These are phyloP conservation scores for Sylvicola cinctus DNA, from an alignment of 2,888 invertebrate species.

Conservation along the genomic window DNA sequence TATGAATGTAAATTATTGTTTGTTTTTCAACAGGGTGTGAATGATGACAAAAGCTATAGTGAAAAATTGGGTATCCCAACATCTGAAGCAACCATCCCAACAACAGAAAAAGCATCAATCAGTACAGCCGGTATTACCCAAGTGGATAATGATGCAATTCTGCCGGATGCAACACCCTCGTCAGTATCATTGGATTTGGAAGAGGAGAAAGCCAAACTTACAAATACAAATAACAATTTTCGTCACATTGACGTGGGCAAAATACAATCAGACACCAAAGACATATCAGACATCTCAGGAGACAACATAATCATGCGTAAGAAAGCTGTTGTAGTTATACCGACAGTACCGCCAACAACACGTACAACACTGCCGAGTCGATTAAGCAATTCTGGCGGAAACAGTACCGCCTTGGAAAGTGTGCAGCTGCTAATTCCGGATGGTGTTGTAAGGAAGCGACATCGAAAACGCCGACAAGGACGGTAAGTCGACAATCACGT, in stretches of 20 bases:
- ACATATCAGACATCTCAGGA: conserved; percentile 24
- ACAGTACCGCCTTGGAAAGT: conserved; percentile 23
- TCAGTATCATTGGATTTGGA: no score
- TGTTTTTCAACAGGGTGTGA: neutral
- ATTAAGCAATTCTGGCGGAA: conserved; percentile 25
- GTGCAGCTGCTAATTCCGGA: conserved; percentile 21
- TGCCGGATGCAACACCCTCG: no score
- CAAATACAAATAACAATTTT: no score
- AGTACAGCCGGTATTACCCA: no score
- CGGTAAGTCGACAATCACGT: conserved; percentile 12
- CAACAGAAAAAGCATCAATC: no score
- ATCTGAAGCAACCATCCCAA: no score
- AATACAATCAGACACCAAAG: conserved; percentile 26
- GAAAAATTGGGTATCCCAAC: no score
- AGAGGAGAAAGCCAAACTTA: no score
- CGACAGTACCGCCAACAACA: conserved; percentile 20
- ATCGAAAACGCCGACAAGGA: conserved; percentile 21
- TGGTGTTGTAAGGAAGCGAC: conserved; percentile 17
- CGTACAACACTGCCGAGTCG: conserved; percentile 23
- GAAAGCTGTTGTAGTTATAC: conserved; percentile 17
- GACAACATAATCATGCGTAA: conserved; percentile 23
- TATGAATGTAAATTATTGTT: neutral
- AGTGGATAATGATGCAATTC: no score
- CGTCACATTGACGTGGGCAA: conserved; percentile 17
- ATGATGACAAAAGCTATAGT: no score